These are phyloP conservation scores for Encarsia formosa DNA, from an alignment of 2,888 invertebrate genomes.

Conservation along the genomic window DNA sequence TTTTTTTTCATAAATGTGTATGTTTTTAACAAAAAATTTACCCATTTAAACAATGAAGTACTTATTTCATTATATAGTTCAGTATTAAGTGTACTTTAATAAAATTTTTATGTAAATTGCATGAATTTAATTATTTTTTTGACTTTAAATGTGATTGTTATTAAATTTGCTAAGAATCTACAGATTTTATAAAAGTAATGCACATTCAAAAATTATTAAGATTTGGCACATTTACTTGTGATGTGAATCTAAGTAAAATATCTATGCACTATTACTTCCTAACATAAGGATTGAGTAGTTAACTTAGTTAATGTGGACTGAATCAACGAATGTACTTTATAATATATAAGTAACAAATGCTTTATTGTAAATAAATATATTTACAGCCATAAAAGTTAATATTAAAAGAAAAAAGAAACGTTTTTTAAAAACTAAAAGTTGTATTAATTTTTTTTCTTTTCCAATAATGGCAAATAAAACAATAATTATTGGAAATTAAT, in stretches of 20 bases:
- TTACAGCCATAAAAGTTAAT: too few species aligned
- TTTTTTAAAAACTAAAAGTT: background rate
- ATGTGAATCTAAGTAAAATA: too few species aligned
- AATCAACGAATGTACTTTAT: slow-evolving; percentile 12
- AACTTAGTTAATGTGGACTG: background rate
- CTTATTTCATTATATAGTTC: slow-evolving; percentile 9
- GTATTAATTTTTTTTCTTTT: slow-evolving; percentile 2
- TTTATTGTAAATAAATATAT: slow-evolving; percentile 1
- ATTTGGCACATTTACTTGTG: too few species aligned
- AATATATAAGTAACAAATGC: background rate
- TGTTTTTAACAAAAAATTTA: background rate
- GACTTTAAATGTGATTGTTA: too few species aligned
- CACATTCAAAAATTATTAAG: too few species aligned
- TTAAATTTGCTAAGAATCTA: too few species aligned
- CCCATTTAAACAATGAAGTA: background rate
- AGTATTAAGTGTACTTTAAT: slow-evolving; percentile 12
- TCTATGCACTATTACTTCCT: too few species aligned
- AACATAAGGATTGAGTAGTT: too few species aligned
- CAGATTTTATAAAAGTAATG: too few species aligned
- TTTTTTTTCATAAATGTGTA: slow-evolving; percentile 7
- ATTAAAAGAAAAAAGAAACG: background rate
- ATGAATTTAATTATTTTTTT: background rate
- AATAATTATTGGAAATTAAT: background rate
- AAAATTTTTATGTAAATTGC: background rate
- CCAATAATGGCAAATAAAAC: background rate